Evolutionary conservation across 2,113 vertebrate species (phyloP).

Genomic region (Neomonachus schauinslandi): DNA sequence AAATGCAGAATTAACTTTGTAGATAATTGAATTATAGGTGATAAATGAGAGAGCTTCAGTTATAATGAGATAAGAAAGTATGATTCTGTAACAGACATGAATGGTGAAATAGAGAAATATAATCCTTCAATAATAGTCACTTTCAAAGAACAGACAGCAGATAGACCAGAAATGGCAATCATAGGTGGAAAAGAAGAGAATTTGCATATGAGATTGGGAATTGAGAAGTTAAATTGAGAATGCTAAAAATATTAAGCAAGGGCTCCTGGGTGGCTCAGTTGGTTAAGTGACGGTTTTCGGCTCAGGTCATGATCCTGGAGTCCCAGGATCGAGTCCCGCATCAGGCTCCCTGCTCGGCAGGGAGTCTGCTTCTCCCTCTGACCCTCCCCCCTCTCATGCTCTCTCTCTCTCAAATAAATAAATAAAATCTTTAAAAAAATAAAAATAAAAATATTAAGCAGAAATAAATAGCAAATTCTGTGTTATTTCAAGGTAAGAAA

Average conservation of each 20-base stretch:
- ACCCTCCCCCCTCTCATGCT: too few relatives aligned
- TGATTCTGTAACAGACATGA: neutral
- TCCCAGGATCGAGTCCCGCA: too few relatives aligned
- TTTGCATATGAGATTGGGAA: neutral
- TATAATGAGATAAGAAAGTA: neutral
- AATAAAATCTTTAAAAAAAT: too few relatives aligned
- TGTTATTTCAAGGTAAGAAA: neutral
- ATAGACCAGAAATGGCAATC: neutral
- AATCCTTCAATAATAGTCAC: neutral
- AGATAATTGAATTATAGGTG: neutral
- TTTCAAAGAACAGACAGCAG: neutral
- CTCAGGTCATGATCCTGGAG: too few relatives aligned
- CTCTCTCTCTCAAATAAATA: too few relatives aligned
- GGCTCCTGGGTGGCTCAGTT: too few relatives aligned
- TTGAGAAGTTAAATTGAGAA: neutral
- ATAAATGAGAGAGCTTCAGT: neutral
- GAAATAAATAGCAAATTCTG: neutral
- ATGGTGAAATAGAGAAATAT: neutral
- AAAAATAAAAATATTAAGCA: neutral
- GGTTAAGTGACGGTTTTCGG: too few relatives aligned
- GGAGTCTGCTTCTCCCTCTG: too few relatives aligned
- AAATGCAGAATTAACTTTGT: neutral
- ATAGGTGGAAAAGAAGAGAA: neutral
- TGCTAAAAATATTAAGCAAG: neutral
- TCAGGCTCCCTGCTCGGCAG: too few relatives aligned